phyloP scores from a whole-genome alignment of 2,888 invertebrate species.

The Ecliptopera silaceata region DNA sequence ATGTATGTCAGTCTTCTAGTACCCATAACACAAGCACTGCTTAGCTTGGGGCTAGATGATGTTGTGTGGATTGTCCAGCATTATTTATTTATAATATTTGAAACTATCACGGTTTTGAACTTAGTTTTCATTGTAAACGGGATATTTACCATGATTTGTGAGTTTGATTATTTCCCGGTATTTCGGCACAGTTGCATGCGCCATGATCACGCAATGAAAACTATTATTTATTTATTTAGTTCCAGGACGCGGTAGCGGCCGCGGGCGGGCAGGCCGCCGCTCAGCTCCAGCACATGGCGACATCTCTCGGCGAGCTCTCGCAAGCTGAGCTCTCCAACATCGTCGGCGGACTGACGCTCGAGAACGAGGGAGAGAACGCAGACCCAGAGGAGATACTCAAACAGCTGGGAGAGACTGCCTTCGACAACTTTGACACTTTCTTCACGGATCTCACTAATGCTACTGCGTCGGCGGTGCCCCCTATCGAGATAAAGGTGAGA shows the following conservation, averaged over 20 bases:
- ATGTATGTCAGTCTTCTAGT: too few relatives aligned
- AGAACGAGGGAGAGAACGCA: constrained; percentile 67
- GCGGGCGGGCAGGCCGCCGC: constrained; percentile 80
- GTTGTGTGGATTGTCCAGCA: too few relatives aligned
- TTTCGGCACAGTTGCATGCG: too few relatives aligned
- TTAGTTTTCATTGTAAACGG: too few relatives aligned
- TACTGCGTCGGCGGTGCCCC: constrained; percentile 83
- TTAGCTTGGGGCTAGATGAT: too few relatives aligned
- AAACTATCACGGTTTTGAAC: too few relatives aligned
- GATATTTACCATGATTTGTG: too few relatives aligned
- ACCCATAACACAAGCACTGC: too few relatives aligned
- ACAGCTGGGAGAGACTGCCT: constrained; percentile 91
- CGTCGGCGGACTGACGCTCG: constrained; percentile 83
- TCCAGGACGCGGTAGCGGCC: constrained; percentile 85
- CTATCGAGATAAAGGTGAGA: constrained; percentile 87
- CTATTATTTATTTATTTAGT: constrained; percentile 36
- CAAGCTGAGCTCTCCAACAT: constrained; percentile 88
- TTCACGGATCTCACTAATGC: constrained; percentile 89
- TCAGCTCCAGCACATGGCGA: constrained; percentile 79
- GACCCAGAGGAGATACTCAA: constrained; percentile 92
- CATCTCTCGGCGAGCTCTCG: constrained; percentile 86
- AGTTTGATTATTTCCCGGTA: too few relatives aligned
- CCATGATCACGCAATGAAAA: too few relatives aligned
- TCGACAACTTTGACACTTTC: constrained; percentile 92
- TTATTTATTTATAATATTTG: too few relatives aligned